Conservation (phyloP, 2,888 invertebrate species). For the Drosophila siamana region DNA sequence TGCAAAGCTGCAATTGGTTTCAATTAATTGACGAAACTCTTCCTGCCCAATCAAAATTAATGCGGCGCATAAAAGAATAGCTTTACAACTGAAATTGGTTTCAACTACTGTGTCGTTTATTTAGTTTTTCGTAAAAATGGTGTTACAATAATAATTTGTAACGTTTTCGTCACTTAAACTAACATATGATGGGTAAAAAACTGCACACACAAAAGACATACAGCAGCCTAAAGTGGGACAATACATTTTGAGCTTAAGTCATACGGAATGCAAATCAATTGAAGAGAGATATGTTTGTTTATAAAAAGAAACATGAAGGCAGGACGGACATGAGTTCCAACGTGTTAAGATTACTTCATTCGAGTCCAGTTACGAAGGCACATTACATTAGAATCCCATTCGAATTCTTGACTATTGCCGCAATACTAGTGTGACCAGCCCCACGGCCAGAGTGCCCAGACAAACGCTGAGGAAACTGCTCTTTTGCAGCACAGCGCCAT, state of each 20-base stretch:
- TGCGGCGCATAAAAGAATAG: background rate
- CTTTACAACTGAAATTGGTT: background rate
- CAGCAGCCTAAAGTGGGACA: slow-evolving; percentile 27
- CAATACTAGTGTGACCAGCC: slow-evolving; percentile 53
- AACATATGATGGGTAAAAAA: slow-evolving; percentile 36
- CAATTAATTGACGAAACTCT: background rate
- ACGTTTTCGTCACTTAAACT: slow-evolving; percentile 48
- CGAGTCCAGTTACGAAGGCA: slow-evolving; percentile 56
- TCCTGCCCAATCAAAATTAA: background rate
- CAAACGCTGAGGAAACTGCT: slow-evolving; percentile 66
- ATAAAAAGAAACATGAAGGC: slow-evolving; percentile 1
- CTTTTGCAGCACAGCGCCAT: slow-evolving; percentile 87
- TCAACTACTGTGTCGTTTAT: slow-evolving; percentile 29
- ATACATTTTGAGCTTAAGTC: slow-evolving; percentile 42
- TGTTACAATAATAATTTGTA: slow-evolving; percentile 70
- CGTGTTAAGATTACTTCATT: slow-evolving; percentile 42
- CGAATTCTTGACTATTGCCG: slow-evolving; percentile 41
- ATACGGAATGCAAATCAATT: slow-evolving; percentile 31
- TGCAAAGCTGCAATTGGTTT: background rate
- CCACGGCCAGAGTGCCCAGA: slow-evolving; percentile 53
- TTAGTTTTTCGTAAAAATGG: slow-evolving; percentile 28
- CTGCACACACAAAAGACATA: slow-evolving; percentile 32
- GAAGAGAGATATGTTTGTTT: slow-evolving; percentile 8
- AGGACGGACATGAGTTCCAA: slow-evolving; percentile 56
- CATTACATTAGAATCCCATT: slow-evolving; percentile 35